These are phyloP conservation scores for Parascotia fuliginaria DNA, from an alignment of 2,888 invertebrate genomes.

Conservation along the genomic window DNA sequence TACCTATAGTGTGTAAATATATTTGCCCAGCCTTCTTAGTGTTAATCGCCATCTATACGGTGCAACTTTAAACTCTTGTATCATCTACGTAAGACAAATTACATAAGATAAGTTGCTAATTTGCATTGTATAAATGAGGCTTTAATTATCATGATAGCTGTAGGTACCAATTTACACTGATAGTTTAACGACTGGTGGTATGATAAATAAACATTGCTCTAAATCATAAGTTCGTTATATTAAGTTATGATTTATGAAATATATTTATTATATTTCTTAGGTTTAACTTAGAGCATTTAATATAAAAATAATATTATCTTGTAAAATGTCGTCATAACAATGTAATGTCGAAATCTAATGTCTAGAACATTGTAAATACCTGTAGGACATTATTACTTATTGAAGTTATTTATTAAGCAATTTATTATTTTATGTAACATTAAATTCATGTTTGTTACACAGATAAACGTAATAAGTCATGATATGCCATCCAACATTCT, in stretches of 20 bases:
- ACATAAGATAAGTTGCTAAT: too few species aligned
- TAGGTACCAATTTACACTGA: constrained; percentile 25
- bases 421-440: constrained; percentile 24
- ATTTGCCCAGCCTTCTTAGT: constrained; percentile 39
- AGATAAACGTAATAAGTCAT: constrained; percentile 30
- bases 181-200: constrained; percentile 31
- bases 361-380: constrained; percentile 47
- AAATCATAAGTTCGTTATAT: constrained; percentile 32
- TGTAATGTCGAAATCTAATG: constrained; percentile 18
- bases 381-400: constrained; percentile 34
- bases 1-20: constrained; percentile 42
- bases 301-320: constrained; percentile 11
- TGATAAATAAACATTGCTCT: constrained; percentile 21
- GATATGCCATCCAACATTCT: constrained; percentile 47
- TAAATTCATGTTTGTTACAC: constrained; percentile 25
- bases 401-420: constrained; percentile 14
- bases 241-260: constrained; percentile 28
- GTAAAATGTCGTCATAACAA: constrained; percentile 11
- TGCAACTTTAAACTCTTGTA: neutral
- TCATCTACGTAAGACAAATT: too few species aligned
- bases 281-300: constrained; percentile 24
- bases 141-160: constrained; percentile 23
- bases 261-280: constrained; percentile 31
- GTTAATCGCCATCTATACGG: neutral
- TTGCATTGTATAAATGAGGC: neutral